phyloP scores from a whole-genome alignment of 1,140 invertebrate genomes.

The Bombus difficillimus region DNA sequence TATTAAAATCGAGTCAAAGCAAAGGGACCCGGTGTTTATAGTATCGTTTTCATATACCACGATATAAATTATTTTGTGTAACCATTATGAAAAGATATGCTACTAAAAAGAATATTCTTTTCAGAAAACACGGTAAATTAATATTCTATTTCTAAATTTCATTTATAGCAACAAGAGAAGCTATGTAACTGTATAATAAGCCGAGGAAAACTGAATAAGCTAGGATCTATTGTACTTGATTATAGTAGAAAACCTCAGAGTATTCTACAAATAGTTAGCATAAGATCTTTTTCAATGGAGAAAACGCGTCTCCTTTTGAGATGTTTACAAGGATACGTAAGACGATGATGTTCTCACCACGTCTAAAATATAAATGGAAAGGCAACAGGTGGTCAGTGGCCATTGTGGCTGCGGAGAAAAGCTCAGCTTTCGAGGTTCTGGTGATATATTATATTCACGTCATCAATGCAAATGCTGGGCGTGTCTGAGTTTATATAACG shows the following conservation, averaged over 20 bases:
- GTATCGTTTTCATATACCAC: neutral
- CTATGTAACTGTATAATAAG: too few relatives aligned
- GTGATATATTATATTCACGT: conserved; percentile 80
- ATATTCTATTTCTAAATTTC: too few relatives aligned
- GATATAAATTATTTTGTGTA: neutral
- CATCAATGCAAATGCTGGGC: conserved; percentile 80
- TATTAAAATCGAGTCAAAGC: neutral
- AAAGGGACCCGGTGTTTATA: neutral
- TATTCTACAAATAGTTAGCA: neutral
- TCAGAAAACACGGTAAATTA: neutral
- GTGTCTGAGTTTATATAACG: conserved; percentile 79
- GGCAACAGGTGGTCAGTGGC: conserved; percentile 82
- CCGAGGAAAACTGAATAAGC: neutral
- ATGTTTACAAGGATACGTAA: conserved; percentile 69
- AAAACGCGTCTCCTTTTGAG: conserved; percentile 28
- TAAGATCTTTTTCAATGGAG: conserved; percentile 1
- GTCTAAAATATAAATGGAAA: conserved; percentile 81
- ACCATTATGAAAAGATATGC: neutral
- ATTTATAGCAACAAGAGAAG: neutral
- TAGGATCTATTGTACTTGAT: neutral
- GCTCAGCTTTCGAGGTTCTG: conserved; percentile 71
- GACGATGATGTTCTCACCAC: conserved; percentile 66
- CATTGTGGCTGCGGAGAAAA: conserved; percentile 76
- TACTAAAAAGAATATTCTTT: neutral
- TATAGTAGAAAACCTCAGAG: neutral